Conservation (phyloP, 2,797 vertebrate species). For the Lycodopsis pacificus region DNA sequence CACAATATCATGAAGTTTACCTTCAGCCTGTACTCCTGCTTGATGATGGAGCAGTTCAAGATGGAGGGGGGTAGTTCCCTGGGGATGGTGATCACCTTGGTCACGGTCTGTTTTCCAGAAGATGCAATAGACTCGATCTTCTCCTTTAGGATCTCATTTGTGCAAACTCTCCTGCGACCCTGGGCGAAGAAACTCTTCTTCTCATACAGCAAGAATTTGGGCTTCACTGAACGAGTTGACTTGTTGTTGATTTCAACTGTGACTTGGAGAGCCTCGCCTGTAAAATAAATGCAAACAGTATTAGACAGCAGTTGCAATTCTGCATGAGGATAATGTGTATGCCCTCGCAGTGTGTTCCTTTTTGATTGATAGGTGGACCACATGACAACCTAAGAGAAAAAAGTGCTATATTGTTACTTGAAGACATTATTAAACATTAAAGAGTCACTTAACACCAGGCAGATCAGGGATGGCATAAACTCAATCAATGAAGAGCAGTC, state of each 20-base stretch:
- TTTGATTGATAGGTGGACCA: neutral
- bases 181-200: conserved; percentile 71
- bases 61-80: conserved; percentile 67
- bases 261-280: conserved; percentile 60
- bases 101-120: conserved; percentile 35
- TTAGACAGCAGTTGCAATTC: neutral
- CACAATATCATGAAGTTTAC: conserved; percentile 66
- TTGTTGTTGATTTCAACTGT: conserved; percentile 58
- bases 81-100: conserved; percentile 66
- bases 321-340: neutral
- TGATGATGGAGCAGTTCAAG: conserved; percentile 76
- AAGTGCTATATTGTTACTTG: neutral
- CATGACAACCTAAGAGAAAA: neutral
- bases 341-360: neutral
- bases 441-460: neutral
- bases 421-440: conserved; percentile 1
- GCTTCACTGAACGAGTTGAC: conserved; percentile 65
- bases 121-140: conserved; percentile 46
- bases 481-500: neutral
- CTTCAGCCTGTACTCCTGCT: conserved; percentile 84
- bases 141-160: conserved; percentile 52
- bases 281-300: neutral
- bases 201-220: conserved; percentile 69
- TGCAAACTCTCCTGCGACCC: conserved; percentile 56
- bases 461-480: neutral